phyloP scores from a whole-genome alignment of 2,888 invertebrate genomes.

The Neoascia interrupta region DNA sequence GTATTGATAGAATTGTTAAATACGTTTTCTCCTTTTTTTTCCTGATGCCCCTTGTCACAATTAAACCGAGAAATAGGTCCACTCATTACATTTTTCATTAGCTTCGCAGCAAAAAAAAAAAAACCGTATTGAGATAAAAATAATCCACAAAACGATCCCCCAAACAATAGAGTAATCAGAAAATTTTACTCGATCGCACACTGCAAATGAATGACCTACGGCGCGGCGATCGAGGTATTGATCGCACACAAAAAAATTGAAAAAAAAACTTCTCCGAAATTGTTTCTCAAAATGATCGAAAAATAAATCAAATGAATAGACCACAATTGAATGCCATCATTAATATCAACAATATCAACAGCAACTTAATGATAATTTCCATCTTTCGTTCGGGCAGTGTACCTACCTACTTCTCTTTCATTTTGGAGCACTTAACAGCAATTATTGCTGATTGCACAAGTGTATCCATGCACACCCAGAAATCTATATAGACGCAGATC shows the following conservation, averaged over 20 bases:
- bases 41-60: no score
- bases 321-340: conserved; percentile 52
- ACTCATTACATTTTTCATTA: conserved; percentile 28
- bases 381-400: conserved; percentile 5
- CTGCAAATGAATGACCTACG: conserved; percentile 22
- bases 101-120: neutral
- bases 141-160: conserved; percentile 27
- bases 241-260: neutral
- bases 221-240: conserved; percentile 13
- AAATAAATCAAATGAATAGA: conserved; percentile 14
- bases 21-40: neutral
- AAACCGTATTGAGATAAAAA: neutral
- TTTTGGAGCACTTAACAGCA: conserved; percentile 39
- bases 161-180: conserved; percentile 47
- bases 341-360: no score
- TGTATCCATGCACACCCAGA: neutral
- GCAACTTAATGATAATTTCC: conserved; percentile 39
- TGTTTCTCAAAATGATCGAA: conserved; percentile 33
- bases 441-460: conserved; percentile 51
- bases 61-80: conserved; percentile 27
- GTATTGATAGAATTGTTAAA: conserved; percentile 21
- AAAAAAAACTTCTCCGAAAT: conserved; percentile 6
- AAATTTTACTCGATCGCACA: conserved; percentile 9
- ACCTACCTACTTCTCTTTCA: conserved; percentile 11
- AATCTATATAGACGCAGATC: neutral